Evolutionary conservation across 2,797 vertebrate species (phyloP), one percentile per base, ranked within the genome.

Genomic region (Enteromius thamalakanensis): DNA sequence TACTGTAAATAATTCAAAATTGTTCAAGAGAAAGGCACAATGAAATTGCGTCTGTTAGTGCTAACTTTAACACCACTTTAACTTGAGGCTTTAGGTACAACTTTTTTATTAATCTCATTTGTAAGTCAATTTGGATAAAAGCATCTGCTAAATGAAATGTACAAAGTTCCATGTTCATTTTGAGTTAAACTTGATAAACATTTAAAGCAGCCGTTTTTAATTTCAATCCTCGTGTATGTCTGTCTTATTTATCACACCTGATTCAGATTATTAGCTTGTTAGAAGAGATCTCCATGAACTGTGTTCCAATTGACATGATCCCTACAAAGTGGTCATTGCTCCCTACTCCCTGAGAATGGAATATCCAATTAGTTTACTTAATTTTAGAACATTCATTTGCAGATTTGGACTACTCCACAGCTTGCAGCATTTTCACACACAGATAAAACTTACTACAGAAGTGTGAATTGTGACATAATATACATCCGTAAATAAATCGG

Each of bases 1-100:
- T 65, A 32, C 19, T 78, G 26, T 65, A 78, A 65, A 65, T 78
- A 65, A 64, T 78, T 65, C 9, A 65, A 78, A 32, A 78, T 29
- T 51, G 42, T 10, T 78, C 4, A 1, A 29, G 1, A 29, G 60
- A 34, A 78, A 49, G n/a, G 42, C 12, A 4, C 60, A 78, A 65
- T 78, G 60, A 47, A 65, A 55, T 26, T 55, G 23, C 5, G 14
- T 62, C 76, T 49, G 42, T 51, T 51, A 47, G 45, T 9, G 26
- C 19, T 49, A n/a, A 65, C 26, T 47, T 64, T 64, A 64, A 64
- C 58, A 21, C 9, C 8, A 32, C 60, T 51, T n/a, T 45, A 29
- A 64, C 58, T 58, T 62, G 10, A 62, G 40, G 42, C 15, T 45
- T 26, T 2, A 42, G 55, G 11, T 10, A 58, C 23, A 37, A 37